Evolutionary conservation across 2,888 invertebrate species (phyloP), one percentile per base, ranked within the genome.

Genomic region (Calliscelio sp.): DNA sequence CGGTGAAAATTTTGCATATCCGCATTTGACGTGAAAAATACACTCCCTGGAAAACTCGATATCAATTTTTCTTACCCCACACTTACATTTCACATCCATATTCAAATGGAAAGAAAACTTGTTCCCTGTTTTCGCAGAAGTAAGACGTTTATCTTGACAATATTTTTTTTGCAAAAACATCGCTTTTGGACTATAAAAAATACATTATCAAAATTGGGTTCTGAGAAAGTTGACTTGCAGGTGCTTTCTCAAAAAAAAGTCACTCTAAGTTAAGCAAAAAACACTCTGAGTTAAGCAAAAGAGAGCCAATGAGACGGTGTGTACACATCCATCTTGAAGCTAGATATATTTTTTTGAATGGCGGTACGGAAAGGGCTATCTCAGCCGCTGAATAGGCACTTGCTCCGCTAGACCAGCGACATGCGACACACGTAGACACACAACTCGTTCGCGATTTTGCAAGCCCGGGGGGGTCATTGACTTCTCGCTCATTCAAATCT

Each of bases 341-440:
- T 73, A 81, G 77, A 70, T 74, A 78, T 66, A 68, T 81, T 81
- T 81, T 84, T 82, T 84, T 73, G 63, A 74, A 63, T 73, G 79
- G 70, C 38, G 66, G 73, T 82, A 68, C n/a, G 81, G 68, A 83
- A 51, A 74, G 74, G 68, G 79, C 79, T 75, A 81, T 81, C 82
- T 81, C 86, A 49, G 88, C 81, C 75, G 73, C 78, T 91, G 90
- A 91, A 91, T 91, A 88, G 90, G 83, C 87, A 89, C 89, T 90
- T 89, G 90, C 87, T 90, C 88, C 87, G 87, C 86, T 87, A 86
- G 86, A 89, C 88, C 87, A 87, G 88, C 88, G 89, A 89, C 88
- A 86, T 86, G 86, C 88, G 87, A 85, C 86, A 85, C 86, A 78
- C 71, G 73, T 68, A n/a, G n/a, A 71, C 75, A 77, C 20, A 66